Evolutionary conservation across 1,140 invertebrate genomes (phyloP).

Genomic region (Caerostris darwini): DNA sequence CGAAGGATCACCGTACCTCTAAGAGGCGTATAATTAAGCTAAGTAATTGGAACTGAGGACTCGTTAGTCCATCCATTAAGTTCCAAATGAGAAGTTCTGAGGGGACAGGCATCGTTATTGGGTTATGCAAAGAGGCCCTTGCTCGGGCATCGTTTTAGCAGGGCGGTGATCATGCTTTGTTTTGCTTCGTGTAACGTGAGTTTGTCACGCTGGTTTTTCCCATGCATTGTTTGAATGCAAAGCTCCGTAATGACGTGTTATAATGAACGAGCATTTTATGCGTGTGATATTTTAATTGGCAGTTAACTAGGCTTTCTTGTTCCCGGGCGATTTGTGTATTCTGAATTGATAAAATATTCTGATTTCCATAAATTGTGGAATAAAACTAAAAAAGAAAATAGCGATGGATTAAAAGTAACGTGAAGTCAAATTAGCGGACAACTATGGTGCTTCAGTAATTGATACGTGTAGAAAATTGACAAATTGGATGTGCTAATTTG

Average conservation of each 20-base stretch:
- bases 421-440: too few relatives aligned
- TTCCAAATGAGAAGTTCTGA: not conserved
- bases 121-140: too few relatives aligned
- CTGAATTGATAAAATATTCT: too few relatives aligned
- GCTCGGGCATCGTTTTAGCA: not conserved
- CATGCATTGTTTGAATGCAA: not conserved
- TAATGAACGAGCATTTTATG: not conserved
- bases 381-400: too few relatives aligned
- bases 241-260: not conserved
- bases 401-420: too few relatives aligned
- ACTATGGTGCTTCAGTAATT: too few relatives aligned
- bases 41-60: not conserved
- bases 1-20: not conserved
- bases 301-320: too few relatives aligned
- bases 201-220: too few relatives aligned
- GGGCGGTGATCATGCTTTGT: not conserved
- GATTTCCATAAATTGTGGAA: too few relatives aligned
- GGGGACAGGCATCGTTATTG: not conserved
- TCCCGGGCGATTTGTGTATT: too few relatives aligned
- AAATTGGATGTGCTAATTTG: too few relatives aligned
- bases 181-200: not conserved
- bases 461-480: too few relatives aligned
- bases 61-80: not conserved
- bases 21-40: constrained; percentile 13
- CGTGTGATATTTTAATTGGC: not conserved